Evolutionary conservation across 2,113 vertebrate species (phyloP).

Genomic region (Ceratotherium simum): DNA sequence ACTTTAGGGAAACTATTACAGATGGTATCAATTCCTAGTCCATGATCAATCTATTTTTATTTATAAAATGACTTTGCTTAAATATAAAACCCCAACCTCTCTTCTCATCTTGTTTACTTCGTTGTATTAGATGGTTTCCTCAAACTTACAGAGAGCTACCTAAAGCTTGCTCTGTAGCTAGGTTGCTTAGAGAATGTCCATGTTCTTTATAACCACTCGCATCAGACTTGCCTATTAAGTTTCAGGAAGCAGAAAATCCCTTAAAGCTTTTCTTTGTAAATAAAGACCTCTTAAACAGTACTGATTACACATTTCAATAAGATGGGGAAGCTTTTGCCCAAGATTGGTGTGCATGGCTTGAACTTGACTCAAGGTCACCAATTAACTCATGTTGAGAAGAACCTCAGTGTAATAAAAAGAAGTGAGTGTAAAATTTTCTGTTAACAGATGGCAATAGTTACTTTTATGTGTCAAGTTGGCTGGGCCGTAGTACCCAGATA

Average conservation of each 20-base stretch:
- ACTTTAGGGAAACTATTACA: background rate
- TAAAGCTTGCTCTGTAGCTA: too few relatives aligned
- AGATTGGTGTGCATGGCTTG: background rate
- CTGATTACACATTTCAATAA: background rate
- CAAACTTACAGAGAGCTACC: background rate
- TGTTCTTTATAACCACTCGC: background rate
- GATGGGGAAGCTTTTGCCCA: background rate
- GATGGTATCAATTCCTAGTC: background rate
- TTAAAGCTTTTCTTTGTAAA: slow-evolving; percentile 3
- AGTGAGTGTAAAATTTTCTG: background rate
- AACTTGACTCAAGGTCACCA: background rate
- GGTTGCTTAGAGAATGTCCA: background rate
- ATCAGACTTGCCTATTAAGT: background rate
- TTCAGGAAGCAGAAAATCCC: background rate
- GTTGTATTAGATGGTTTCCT: background rate
- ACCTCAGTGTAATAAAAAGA: background rate
- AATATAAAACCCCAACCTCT: background rate
- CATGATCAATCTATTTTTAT: background rate
- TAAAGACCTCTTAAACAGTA: background rate
- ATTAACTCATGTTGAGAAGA: background rate
- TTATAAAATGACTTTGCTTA: background rate
- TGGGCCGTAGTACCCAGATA: background rate
- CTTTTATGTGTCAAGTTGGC: background rate
- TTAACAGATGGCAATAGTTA: background rate
- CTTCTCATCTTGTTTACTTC: background rate